Conservation (phyloP, 2,113 vertebrate species). For the Petrocephalus zakoni region DNA sequence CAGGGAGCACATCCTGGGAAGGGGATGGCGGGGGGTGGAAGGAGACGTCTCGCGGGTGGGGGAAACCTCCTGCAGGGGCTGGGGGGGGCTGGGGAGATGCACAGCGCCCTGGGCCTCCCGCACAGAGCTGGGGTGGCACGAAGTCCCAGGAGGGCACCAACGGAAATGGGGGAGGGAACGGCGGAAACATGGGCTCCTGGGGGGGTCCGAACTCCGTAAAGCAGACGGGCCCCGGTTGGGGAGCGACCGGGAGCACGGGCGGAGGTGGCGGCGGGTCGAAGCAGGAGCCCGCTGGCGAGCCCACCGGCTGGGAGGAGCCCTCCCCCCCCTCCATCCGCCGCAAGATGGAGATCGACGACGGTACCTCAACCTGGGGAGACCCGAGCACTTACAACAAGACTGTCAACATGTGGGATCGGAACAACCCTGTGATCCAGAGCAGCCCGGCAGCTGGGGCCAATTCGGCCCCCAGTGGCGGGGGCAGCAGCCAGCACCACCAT, state of each 20-base stretch:
- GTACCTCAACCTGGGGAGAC: conserved; percentile 97
- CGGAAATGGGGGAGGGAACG: conserved; percentile 62
- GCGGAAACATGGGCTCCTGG: conserved; percentile 76
- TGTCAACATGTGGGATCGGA: conserved; percentile 98
- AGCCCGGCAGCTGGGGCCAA: conserved; percentile 44
- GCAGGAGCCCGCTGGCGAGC: conserved; percentile 75
- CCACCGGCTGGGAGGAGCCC: conserved; percentile 94
- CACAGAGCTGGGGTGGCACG: conserved; percentile 70
- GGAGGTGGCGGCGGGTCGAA: conserved; percentile 29
- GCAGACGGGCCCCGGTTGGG: conserved; percentile 77
- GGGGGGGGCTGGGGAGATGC: conserved; percentile 79
- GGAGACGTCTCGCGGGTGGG: conserved; percentile 68
- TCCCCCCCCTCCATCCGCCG: conserved; percentile 91
- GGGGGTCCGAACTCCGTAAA: conserved; percentile 87
- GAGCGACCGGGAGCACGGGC: conserved; percentile 49
- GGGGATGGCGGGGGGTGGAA: conserved; percentile 73
- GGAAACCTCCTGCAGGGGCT: conserved; percentile 42
- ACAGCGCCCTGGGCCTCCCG: conserved; percentile 66
- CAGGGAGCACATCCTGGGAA: conserved; percentile 71
- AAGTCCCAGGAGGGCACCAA: conserved; percentile 84
- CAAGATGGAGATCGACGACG: conserved; percentile 98
- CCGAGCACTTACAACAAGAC: conserved; percentile 80
- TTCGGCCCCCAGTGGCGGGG: conserved; percentile 74
- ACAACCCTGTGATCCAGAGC: conserved; percentile 77
- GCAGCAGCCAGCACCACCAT: conserved; percentile 53